Conservation (phyloP, 2,113 vertebrate genomes). For the Catharus bicknelli region DNA sequence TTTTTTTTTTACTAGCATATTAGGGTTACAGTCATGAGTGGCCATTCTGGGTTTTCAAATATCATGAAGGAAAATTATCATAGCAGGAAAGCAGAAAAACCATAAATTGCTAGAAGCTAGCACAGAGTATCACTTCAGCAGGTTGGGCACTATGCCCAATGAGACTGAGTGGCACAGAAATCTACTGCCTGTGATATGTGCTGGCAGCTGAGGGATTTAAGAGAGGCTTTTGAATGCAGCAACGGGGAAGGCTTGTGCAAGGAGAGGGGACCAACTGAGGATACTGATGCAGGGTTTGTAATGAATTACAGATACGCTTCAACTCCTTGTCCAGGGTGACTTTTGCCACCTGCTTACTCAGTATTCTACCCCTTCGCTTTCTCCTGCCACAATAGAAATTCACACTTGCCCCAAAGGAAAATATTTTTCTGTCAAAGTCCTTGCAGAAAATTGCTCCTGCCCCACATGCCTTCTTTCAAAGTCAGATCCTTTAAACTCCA, state of each 20-base stretch:
- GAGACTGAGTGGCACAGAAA: not conserved
- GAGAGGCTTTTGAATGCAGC: not conserved
- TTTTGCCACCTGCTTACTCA: not conserved
- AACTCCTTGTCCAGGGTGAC: not conserved
- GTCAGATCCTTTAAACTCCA: not conserved
- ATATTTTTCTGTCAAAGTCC: not conserved
- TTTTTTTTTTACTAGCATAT: not conserved
- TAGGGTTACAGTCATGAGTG: not conserved
- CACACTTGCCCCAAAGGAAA: not conserved
- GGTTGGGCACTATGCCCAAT: not conserved
- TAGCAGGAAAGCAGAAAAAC: conserved; percentile 22
- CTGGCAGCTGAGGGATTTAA: conserved; percentile 25
- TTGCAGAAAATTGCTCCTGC: not conserved
- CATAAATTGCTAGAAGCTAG: conserved; percentile 6
- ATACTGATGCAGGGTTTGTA: not conserved
- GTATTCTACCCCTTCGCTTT: not conserved
- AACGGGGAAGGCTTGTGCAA: not conserved
- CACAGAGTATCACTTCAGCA: not conserved
- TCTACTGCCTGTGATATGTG: not conserved
- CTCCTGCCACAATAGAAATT: not conserved
- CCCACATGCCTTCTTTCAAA: not conserved
- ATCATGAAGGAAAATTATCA: conserved; percentile 14
- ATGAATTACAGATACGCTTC: not conserved
- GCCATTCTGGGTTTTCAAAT: not conserved
- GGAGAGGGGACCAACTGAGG: not conserved